A percentile compares a stretch with the other conserved stretches of the same genome.
These are phyloP conservation scores for Apogon talboti DNA, from an alignment of 2,797 vertebrate genomes.

Conservation along the genomic window DNA sequence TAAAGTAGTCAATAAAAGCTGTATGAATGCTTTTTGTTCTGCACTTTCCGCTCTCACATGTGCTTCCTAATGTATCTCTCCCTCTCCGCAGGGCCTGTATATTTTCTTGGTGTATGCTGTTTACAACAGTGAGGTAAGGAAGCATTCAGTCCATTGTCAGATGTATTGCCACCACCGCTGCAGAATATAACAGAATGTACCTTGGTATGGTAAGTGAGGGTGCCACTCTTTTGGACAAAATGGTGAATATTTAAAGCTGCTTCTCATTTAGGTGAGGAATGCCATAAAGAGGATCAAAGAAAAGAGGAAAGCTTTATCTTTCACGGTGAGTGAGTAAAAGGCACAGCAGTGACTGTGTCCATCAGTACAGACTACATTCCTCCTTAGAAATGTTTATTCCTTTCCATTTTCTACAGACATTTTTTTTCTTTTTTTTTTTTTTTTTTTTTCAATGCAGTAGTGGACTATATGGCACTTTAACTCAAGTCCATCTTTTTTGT, in stretches of 20 bases:
- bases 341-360: slow-evolving; percentile 21
- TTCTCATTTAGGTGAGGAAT: slow-evolving; percentile 86
- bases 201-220: slow-evolving; percentile 37
- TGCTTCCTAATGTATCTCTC: slow-evolving; percentile 22
- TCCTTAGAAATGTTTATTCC: background rate
- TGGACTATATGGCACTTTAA: background rate
- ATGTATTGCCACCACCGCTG: slow-evolving; percentile 1
- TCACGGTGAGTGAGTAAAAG: slow-evolving; percentile 83
- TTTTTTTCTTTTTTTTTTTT: background rate
- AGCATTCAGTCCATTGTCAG: slow-evolving; percentile 37
- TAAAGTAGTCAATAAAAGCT: slow-evolving; percentile 28
- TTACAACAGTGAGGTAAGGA: slow-evolving; percentile 92
- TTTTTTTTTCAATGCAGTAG: background rate
- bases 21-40: slow-evolving; percentile 45
- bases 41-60: background rate
- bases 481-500: background rate
- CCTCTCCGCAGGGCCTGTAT: slow-evolving; percentile 87
- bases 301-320: slow-evolving; percentile 89
- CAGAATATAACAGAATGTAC: slow-evolving; percentile 45
- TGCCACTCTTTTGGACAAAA: slow-evolving; percentile 41
- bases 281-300: slow-evolving; percentile 92
- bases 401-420: slow-evolving; percentile 3
- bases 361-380: slow-evolving; percentile 5
- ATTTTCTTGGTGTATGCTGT: slow-evolving; percentile 93
- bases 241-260: slow-evolving; percentile 42